Base-by-base conservation (phyloP, 1,140 invertebrate species). In the Megathymus violae region DNA sequence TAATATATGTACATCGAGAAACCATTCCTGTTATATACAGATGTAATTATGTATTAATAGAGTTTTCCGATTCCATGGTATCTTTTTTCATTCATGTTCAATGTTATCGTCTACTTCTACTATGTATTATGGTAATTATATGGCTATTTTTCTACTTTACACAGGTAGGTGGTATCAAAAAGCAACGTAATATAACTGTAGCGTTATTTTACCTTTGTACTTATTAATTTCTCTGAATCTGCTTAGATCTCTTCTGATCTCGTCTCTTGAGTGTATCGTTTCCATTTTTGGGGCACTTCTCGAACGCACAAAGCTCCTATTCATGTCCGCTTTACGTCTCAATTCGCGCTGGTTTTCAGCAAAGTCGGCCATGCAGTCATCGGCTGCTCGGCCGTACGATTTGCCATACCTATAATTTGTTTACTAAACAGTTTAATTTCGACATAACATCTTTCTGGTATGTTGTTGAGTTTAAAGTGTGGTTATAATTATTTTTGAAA, bases 311-410 rank as follows among this genome's bases (percentile, higher is more conserved):
- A 89, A 91, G 58, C 90, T 91, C 60, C 92, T 92, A 7, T 91
- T 92, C 1, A 92, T 82, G 44, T 92, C 91, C 10, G 91, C 88
- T 67, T 92, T 89, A 1, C 89, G 80, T 67, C 90, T 84, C 22
- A 93, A 47, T 69, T 93, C 93, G 4, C 80, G 89, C 82, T 94
- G 93, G 52, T 91, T 89, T 13, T 91, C 89, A 0, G 88, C 86
- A 87, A 95, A 95, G 62, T 95, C 93, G 27, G 91, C 91, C 71
- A 94, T 93, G 67, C 94, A 94, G 71, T 95, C 94, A 79, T 95
- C 94, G 1, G 94, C 94, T 3, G 94, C 93, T 65, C 92, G 92
- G 65, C 93, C 93, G 73, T 95, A 95, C 1, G 95, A 94, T 80
- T 94, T 92, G 5, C 95, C 95, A 74, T 94, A 95, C 22, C 92